Evolutionary conservation across 2,888 invertebrate genomes (phyloP), one percentile per base, ranked within the genome.

Genomic region (Epinotia nisella): DNA sequence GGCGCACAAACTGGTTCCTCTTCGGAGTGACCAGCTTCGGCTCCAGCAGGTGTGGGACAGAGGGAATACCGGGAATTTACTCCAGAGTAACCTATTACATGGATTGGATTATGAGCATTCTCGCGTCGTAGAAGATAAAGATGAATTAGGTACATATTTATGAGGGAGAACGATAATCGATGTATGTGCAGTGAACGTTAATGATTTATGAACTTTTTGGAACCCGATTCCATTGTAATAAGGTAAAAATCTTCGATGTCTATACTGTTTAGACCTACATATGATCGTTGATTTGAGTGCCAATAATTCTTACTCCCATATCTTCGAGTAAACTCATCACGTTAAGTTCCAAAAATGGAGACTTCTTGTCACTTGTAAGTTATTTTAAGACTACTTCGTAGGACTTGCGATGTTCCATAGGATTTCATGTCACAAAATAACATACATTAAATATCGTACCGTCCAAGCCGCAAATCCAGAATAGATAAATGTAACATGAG

Each of bases 61-160:
- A 92, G 66, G 93, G 92, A 1, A 90, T 88, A 79, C 96, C 96
- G 0, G 95, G 95, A 0, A 91, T 96, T 9, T 96, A 96, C 78
- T 96, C 95, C 0, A 91, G 92, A 74, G 89, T 96, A 0, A 78
- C 94, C 0, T 82, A 88, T 56, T 96, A 94, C 79, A 86, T 95
- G 79, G 88, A 94, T 58, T 96, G 96, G 96, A 95, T 85, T 62
- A 13, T 53, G 15, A 59, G 53, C 21, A n/a, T 41, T 45, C 56
- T 72, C 95, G 77, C 83, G 21, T 15, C n/a, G 15, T 64, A 59
- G 35, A 64, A 13, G 9, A 15, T 67, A 58, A 75, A 72, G 41
- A 41, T 67, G 60, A 71, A 15, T 65, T 45, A 64, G 58, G 5
- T 55, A 24, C 21, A 1, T 35, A 17, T 29, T 60, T 53, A 39